These are phyloP conservation scores for Homarus gammarus DNA, from an alignment of 2,888 invertebrate genomes.

Conservation along the genomic window DNA sequence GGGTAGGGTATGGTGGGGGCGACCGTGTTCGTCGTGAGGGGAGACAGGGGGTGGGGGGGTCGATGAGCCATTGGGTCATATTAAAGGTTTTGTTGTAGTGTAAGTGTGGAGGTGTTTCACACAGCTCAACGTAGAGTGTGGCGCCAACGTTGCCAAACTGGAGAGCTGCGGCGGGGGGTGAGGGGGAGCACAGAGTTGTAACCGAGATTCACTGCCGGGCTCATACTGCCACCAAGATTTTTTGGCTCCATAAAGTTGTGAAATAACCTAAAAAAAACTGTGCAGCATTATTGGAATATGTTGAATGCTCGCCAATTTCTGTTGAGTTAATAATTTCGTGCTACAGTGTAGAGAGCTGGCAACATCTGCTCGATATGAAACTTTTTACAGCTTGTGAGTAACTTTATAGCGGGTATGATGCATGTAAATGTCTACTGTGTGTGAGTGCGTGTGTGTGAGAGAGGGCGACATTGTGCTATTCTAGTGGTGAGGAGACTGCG, in stretches of 20 bases:
- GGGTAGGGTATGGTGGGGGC: conserved; percentile 24
- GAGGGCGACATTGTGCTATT: conserved; percentile 6
- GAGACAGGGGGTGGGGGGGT: conserved; percentile 12
- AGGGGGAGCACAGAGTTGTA: not conserved
- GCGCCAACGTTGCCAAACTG: conserved; percentile 29
- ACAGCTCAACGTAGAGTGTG: not conserved
- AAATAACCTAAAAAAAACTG: not conserved
- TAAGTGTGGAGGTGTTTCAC: conserved; percentile 16
- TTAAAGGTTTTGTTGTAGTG: conserved; percentile 44
- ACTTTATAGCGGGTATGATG: conserved; percentile 27
- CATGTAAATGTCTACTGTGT: not conserved
- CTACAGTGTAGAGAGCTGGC: conserved; percentile 2
- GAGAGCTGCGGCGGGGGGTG: conserved; percentile 24
- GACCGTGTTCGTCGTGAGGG: too few species aligned
- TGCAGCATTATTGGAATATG: not conserved
- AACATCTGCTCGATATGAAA: not conserved
- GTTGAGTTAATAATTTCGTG: not conserved
- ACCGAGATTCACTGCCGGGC: not conserved
- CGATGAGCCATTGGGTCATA: conserved; percentile 43
- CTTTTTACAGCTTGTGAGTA: conserved; percentile 24
- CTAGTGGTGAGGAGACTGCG: conserved; percentile 1
- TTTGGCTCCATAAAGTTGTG: not conserved
- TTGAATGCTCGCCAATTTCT: not conserved
- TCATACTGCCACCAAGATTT: not conserved
- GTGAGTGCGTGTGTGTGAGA: conserved; percentile 3